Evolutionary conservation across 2,888 invertebrate species (phyloP).

Genomic region (Erebia palarica): DNA sequence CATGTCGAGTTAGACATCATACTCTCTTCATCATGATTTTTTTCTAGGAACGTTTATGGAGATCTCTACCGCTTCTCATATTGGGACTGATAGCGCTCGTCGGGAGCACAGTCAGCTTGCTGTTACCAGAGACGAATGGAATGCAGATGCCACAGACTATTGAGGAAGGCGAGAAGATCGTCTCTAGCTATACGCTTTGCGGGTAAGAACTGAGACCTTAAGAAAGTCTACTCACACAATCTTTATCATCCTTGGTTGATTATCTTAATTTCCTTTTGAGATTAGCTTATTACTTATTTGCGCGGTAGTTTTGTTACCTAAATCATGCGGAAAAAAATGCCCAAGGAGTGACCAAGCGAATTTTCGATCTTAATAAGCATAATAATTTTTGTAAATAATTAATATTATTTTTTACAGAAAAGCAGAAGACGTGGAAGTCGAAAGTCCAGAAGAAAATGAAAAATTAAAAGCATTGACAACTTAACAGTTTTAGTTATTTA

Average conservation of each 20-base stretch:
- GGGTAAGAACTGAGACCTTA: not conserved
- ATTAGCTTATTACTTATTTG: too few relatives aligned
- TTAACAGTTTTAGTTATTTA: conserved; percentile 26
- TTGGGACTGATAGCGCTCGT: conserved; percentile 57
- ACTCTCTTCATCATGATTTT: not conserved
- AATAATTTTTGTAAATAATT: not conserved
- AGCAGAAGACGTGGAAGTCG: conserved; percentile 40
- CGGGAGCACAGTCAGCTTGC: conserved; percentile 53
- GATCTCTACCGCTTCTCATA: conserved; percentile 60
- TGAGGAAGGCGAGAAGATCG: conserved; percentile 65
- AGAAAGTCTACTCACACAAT: not conserved
- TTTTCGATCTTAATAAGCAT: not conserved
- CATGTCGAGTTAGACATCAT: not conserved
- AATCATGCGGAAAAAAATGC: too few relatives aligned
- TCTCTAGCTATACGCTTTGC: conserved; percentile 52
- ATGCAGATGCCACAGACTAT: conserved; percentile 69
- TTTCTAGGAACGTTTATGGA: conserved; percentile 48
- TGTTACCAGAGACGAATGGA: conserved; percentile 69
- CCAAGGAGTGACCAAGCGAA: too few relatives aligned
- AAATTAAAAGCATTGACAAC: conserved; percentile 45
- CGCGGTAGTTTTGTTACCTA: too few relatives aligned
- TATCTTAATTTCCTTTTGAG: too few relatives aligned
- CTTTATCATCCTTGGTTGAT: not conserved
- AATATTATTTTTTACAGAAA: conserved; percentile 41
- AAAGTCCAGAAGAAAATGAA: conserved; percentile 38